These are phyloP conservation scores for Nyctalus aviator DNA, from an alignment of 2,797 vertebrate species.

Conservation along the genomic window DNA sequence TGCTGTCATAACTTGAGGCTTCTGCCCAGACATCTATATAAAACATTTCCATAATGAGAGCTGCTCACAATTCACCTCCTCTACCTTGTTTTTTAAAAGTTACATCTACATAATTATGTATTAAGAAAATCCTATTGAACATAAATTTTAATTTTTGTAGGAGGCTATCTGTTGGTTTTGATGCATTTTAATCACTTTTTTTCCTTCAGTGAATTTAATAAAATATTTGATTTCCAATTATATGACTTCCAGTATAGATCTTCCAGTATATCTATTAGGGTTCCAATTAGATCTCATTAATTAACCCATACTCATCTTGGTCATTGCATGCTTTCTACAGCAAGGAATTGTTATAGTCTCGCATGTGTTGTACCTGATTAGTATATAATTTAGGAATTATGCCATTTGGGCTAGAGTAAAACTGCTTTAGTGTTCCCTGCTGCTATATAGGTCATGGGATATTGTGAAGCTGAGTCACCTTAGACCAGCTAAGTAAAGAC, in stretches of 20 bases:
- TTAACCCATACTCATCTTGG: conserved; percentile 13
- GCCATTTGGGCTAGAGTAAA: conserved; percentile 82
- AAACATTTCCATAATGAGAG: conserved; percentile 21
- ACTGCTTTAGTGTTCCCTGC: conserved; percentile 81
- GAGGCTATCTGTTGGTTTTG: conserved; percentile 49
- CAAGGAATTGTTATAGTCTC: conserved; percentile 74
- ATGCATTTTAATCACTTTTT: conserved; percentile 75
- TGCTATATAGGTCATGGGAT: conserved; percentile 79
- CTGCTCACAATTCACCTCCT: conserved; percentile 4
- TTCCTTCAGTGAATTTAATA: conserved; percentile 25
- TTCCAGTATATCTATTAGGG: not conserved
- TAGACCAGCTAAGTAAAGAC: conserved; percentile 82
- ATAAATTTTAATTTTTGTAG: conserved; percentile 22
- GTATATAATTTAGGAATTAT: conserved; percentile 81
- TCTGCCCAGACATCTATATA: not conserved
- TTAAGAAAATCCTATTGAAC: conserved; percentile 61
- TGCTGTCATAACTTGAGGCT: not conserved
- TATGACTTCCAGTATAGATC: not conserved
- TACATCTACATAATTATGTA: not conserved
- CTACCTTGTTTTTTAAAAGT: conserved; percentile 27
- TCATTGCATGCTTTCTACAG: conserved; percentile 40
- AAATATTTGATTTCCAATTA: conserved; percentile 15
- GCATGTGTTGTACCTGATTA: conserved; percentile 75
- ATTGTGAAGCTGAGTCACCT: conserved; percentile 84
- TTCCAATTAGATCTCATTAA: conserved; percentile 6